Base-by-base conservation (phyloP, 1,140 invertebrate genomes). In the Anastatus disparis region DNA sequence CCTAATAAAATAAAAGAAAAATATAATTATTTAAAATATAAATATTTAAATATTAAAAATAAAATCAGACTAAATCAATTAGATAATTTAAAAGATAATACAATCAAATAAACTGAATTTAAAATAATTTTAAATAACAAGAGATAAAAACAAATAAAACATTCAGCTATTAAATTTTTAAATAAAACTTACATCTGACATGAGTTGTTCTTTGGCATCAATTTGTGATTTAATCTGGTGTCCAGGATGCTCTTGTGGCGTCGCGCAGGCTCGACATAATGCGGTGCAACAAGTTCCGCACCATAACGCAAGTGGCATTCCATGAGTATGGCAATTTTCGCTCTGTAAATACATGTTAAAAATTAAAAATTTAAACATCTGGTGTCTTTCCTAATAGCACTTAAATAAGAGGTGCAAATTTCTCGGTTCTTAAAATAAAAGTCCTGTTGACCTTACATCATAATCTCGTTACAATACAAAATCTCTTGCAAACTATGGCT, bases 251-350 rank as follows among this genome's bases (percentile, higher is more conserved):
- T 91, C 89, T 50, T 87, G 85, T 10, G 88, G 89, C 17, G 87
- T 87, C 3, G 90, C 89, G 78, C 92, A 93, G 8, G 89, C 90
- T 68, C 89, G 86, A 76, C 92, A 93, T 15, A 93, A 83, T 24
- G 88, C 82, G 22, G 83, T 83, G 53, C 87, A 87, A 78, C 92
- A 94, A n/a, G 87, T 89, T 63, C 88, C 88, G 79, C 92, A 93
- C 91, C 91, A 93, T 17, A 91, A 82, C 29, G 90, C 89, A 68
- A 90, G 81, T 22, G 92, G 91, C 90, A 92, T 91, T 48, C 89
- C 90, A 80, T 93, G 92, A 56, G 89, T 89, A 76, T 90, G 88
- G 80, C 92, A 93, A 77, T 90, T 91, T 78, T 92, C 91, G 55
- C 85, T 85, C 85, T 86, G 76, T 24, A 80, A 81, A 71, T 35